These are phyloP conservation scores for Hydroisotoma schaefferi DNA, from an alignment of 2,888 invertebrate genomes.

Conservation along the genomic window DNA sequence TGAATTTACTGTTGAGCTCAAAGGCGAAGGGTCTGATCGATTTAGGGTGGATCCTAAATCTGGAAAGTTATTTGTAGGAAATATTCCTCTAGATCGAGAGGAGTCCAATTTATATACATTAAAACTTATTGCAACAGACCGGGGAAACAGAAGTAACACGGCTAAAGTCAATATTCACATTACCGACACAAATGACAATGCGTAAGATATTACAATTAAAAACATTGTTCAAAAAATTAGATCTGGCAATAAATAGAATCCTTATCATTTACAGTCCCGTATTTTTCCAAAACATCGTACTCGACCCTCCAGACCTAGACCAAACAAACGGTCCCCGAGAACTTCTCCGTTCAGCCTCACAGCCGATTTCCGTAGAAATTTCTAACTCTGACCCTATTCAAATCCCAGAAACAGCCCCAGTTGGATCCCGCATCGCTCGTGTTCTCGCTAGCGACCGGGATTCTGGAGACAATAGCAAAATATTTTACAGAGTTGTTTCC, in stretches of 20 bases:
- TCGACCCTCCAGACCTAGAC: constrained; percentile 47
- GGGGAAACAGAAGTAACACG: constrained; percentile 67
- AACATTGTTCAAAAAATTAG: not conserved
- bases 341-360: constrained; percentile 44
- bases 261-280: constrained; percentile 29
- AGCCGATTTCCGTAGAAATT: constrained; percentile 47
- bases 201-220: constrained; percentile 30
- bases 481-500: constrained; percentile 67
- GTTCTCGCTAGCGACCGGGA: constrained; percentile 49
- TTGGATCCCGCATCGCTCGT: constrained; percentile 50
- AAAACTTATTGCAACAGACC: constrained; percentile 69
- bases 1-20: constrained; percentile 65
- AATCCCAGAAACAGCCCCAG: constrained; percentile 47
- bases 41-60: constrained; percentile 66
- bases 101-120: constrained; percentile 65
- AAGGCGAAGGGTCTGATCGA: constrained; percentile 71
- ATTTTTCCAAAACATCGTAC: constrained; percentile 45
- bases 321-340: constrained; percentile 42
- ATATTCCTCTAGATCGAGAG: constrained; percentile 67
- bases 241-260: not conserved
- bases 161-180: constrained; percentile 67
- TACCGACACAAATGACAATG: constrained; percentile 77
- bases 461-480: constrained; percentile 60
- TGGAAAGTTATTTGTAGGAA: constrained; percentile 61
- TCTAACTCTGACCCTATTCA: constrained; percentile 45